Conservation (phyloP, 2,113 vertebrate genomes). For the Oriolus oriolus region DNA sequence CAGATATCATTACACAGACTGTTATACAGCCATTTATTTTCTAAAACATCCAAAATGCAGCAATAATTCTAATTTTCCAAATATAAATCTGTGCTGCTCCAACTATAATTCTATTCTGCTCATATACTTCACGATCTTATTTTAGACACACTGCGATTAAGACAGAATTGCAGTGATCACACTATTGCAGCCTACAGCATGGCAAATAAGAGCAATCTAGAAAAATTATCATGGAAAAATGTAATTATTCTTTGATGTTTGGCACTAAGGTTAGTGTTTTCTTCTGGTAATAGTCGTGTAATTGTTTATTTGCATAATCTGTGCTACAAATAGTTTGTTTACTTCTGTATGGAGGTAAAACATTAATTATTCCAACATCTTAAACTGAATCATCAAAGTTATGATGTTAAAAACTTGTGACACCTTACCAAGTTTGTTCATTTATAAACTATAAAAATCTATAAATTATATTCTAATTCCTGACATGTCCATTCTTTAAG, state of each 20-base stretch:
- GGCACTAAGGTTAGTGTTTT: background rate
- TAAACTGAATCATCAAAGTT: background rate
- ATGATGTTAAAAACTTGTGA: background rate
- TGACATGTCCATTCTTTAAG: background rate
- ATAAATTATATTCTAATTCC: background rate
- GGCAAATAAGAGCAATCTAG: background rate
- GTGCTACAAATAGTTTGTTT: background rate
- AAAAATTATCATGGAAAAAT: background rate
- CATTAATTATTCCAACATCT: background rate
- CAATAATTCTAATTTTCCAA: background rate
- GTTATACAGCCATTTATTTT: background rate
- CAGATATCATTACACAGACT: background rate
- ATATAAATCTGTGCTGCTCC: background rate
- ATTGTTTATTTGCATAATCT: background rate
- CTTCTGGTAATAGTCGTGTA: background rate
- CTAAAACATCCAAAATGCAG: background rate
- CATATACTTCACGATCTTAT: background rate
- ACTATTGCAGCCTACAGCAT: background rate
- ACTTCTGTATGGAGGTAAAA: background rate
- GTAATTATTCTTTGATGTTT: background rate
- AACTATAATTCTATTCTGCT: background rate
- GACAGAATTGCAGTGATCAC: background rate
- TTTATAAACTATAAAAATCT: background rate
- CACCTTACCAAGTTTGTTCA: background rate
- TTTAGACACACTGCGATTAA: background rate